A percentile compares a stretch with the other conserved stretches of the same genome.
Evolutionary conservation across 2,797 vertebrate genomes (phyloP).

Genomic region (Pterois miles): DNA sequence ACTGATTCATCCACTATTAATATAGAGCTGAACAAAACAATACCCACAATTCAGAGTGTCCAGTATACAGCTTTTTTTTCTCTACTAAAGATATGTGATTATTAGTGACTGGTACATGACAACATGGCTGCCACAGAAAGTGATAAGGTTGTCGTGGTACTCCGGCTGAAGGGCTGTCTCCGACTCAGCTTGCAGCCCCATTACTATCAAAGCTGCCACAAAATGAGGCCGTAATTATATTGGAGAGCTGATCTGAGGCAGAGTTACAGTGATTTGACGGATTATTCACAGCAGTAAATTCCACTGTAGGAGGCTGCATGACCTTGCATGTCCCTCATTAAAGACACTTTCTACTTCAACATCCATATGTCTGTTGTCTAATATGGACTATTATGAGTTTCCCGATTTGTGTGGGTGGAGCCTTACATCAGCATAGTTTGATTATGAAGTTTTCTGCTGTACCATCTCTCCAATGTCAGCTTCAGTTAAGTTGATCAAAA

Average conservation of each 20-base stretch:
- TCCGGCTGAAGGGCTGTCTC: neutral
- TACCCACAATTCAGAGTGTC: neutral
- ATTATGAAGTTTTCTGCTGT: neutral
- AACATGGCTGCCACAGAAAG: neutral
- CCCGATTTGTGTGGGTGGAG: neutral
- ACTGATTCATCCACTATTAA: neutral
- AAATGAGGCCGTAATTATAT: constrained; percentile 22
- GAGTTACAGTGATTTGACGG: neutral
- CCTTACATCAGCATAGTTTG: neutral
- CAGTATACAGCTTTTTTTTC: neutral
- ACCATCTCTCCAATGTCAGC: too few species aligned
- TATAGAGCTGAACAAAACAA: neutral
- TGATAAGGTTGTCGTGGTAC: constrained; percentile 1
- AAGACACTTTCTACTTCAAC: neutral
- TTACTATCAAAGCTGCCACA: constrained; percentile 19
- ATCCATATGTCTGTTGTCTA: neutral
- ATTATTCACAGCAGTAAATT: constrained; percentile 10
- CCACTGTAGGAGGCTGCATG: neutral
- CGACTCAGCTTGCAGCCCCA: neutral
- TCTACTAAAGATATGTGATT: neutral
- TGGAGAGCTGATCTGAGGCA: constrained; percentile 2
- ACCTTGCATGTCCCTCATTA: neutral
- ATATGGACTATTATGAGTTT: neutral
- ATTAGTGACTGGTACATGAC: neutral
- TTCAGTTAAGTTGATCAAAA: too few species aligned